A percentile compares a stretch with the other conserved stretches of the same genome.
These are phyloP conservation scores for Coendou prehensilis DNA, from an alignment of 2,797 vertebrate genomes.

Conservation along the genomic window DNA sequence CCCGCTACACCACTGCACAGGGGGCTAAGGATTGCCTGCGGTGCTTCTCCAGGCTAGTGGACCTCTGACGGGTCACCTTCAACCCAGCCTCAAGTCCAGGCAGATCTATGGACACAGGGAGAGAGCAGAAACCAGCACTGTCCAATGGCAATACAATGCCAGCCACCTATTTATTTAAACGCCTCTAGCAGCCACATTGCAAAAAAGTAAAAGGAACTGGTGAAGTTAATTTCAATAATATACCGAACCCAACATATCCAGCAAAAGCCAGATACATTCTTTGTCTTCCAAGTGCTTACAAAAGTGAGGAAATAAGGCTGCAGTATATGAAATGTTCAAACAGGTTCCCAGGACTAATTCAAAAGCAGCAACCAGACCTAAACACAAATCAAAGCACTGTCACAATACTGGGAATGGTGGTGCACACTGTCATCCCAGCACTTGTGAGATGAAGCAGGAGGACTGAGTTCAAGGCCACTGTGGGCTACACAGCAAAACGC, in stretches of 20 bases:
- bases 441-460: not conserved
- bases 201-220: not conserved
- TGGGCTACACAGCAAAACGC: not conserved
- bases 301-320: not conserved
- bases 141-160: not conserved
- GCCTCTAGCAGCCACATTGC: not conserved
- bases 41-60: not conserved
- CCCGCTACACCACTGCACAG: not conserved
- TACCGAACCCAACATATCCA: not conserved
- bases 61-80: not conserved
- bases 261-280: accelerated
- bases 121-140: not conserved
- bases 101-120: not conserved
- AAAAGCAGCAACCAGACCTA: not conserved
- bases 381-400: not conserved
- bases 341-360: not conserved
- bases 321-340: not conserved
- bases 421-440: not conserved
- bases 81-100: not conserved
- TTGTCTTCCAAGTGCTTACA: not conserved
- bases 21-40: not conserved
- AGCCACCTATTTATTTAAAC: not conserved
- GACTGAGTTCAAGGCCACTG: not conserved
- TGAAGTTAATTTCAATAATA: not conserved
- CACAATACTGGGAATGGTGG: not conserved